A percentile compares a stretch with the other conserved stretches of the same genome.
These are phyloP conservation scores for Sceloporus tristichus DNA, from an alignment of 2,113 vertebrate genomes.

Conservation along the genomic window DNA sequence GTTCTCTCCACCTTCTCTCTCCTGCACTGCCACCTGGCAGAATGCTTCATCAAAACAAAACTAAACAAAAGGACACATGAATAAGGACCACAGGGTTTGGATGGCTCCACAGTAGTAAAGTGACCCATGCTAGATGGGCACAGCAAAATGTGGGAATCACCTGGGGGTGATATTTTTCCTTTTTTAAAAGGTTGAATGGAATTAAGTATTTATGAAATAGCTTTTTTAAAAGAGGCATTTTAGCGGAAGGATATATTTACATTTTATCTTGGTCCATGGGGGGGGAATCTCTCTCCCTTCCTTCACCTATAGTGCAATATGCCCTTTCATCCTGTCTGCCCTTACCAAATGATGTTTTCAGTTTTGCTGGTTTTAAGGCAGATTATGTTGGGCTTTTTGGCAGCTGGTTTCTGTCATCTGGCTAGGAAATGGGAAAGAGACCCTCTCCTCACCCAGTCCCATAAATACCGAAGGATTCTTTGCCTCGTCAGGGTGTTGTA, in stretches of 20 bases:
- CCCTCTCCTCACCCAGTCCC: neutral
- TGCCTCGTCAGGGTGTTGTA: constrained; percentile 41
- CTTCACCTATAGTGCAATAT: constrained; percentile 70
- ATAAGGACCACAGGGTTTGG: constrained; percentile 48
- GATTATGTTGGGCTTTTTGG: constrained; percentile 59
- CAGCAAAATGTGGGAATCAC: constrained; percentile 42
- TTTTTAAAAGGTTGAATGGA: constrained; percentile 62
- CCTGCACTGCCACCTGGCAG: constrained; percentile 40
- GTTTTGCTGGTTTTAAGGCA: constrained; percentile 61
- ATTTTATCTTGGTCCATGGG: constrained; percentile 69
- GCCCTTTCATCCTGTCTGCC: constrained; percentile 40
- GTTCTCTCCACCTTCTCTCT: constrained; percentile 56
- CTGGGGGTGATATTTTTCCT: constrained; percentile 21
- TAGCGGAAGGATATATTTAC: constrained; percentile 66
- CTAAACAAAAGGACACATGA: constrained; percentile 43
- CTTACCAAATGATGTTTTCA: constrained; percentile 64
- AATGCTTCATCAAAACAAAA: constrained; percentile 43
- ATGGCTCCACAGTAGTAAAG: constrained; percentile 34
- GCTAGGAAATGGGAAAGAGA: constrained; percentile 56
- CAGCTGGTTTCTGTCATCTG: constrained; percentile 67
- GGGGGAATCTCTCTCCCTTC: constrained; percentile 49
- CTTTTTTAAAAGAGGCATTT: constrained; percentile 73
- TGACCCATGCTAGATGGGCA: constrained; percentile 51
- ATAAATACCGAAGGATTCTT: constrained; percentile 52
- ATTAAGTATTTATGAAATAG: constrained; percentile 69